Base-by-base conservation (phyloP, 2,888 invertebrate species). In the Mimas tiliae region DNA sequence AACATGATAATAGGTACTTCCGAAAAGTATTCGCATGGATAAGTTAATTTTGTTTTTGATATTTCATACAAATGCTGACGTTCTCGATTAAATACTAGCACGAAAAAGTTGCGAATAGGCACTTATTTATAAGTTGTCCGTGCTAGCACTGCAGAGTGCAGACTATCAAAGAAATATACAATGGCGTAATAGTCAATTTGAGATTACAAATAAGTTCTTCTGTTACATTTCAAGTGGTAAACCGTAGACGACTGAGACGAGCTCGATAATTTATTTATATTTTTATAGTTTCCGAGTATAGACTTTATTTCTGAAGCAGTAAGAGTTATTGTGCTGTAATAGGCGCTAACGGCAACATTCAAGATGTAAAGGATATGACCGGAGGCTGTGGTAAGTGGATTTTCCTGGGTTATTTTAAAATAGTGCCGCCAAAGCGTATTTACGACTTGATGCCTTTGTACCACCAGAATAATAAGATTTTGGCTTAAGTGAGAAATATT, bases 381-480 rank as follows among this genome's bases (percentile, higher is more conserved):
- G 73, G 75, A 74, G 79, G 77, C 76, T 69, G 73, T 79, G 77
- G 74, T 80, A 81, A 85, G 80, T 81, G 75, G 76, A 82, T 84
- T 84, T 81, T 73, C 74, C 74, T 78, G 77, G 58, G 80, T 77
- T 75, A 73, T 76, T 78, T 74, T 76, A 75, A 75, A 73, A 75
- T 73, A 74, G 73, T 66, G 64, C 66, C 73, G 71, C 69, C 16
- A 53, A 21, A 45, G 12, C 27, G 16, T 42, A 58, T 58, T 58
- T 58, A 58, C 38, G 58, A 19, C 58, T 58, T 58, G 19, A 42
- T 58, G 42, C 38, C 58, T 67, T 68, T 68, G 58, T 58, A 6
- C 42, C 38, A 42, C 12, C 38, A 58, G 58, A 58, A 58, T 58
- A 58, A 58, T 58, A 58, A 58, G 58, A 38, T 58, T 50, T 67